Evolutionary conservation across 2,888 invertebrate species (phyloP).

Genomic region (Amphiduros pacificus): DNA sequence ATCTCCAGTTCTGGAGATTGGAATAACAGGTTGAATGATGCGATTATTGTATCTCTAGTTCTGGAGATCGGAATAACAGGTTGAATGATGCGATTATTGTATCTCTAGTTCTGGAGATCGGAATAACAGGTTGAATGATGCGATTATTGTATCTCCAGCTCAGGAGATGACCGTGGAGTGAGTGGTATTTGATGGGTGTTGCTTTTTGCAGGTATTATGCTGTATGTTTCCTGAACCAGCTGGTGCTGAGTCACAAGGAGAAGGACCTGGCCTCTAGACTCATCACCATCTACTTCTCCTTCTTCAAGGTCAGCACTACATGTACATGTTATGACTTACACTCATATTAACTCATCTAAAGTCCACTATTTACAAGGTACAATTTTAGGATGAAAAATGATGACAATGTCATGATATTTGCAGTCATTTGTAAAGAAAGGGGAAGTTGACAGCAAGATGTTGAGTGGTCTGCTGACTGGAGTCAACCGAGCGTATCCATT

Average conservation of each 20-base stretch:
- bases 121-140: too few species aligned
- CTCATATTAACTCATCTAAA: background rate
- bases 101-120: too few species aligned
- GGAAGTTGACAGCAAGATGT: conserved; percentile 79
- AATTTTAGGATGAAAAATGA: background rate
- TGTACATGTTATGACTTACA: background rate
- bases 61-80: too few species aligned
- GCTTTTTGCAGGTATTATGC: conserved; percentile 68
- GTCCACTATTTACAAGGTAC: background rate
- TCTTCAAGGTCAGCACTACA: conserved; percentile 80
- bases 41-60: too few species aligned
- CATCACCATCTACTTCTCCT: conserved; percentile 89
- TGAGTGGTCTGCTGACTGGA: conserved; percentile 80
- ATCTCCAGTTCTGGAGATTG: too few species aligned
- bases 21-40: too few species aligned
- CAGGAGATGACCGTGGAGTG: too few species aligned
- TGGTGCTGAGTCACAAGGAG: conserved; percentile 71
- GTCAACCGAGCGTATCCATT: conserved; percentile 84
- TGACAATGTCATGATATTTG: background rate
- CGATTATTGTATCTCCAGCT: too few species aligned
- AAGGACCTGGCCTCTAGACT: conserved; percentile 77
- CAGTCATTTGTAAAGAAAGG: conserved; percentile 62
- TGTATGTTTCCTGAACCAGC: conserved; percentile 87
- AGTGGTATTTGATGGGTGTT: conserved; percentile 7
- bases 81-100: too few species aligned